Base-by-base conservation (phyloP, 1,140 invertebrate genomes). In the Orussus abietinus region DNA sequence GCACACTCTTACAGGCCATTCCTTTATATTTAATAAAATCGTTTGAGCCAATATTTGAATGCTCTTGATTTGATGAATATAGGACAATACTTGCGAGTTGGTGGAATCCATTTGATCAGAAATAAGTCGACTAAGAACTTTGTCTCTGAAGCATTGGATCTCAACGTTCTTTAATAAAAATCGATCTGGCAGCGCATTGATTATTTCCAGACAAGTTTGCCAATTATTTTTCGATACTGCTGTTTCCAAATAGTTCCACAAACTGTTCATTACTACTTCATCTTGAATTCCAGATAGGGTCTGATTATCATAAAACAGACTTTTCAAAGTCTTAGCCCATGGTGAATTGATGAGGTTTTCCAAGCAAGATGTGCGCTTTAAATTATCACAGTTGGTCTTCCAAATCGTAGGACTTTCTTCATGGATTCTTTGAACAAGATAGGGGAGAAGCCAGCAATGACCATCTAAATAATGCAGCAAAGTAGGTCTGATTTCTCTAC, bases 361-460 rank as follows among this genome's bases (percentile, higher is more conserved):
- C 2, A 79, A 38, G 26, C 61, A 63, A 42, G 36, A 50, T 46
- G 53, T 67, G 41, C 55, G 66, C 48, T 53, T 58, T 47, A 42
- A 42, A 45, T 53, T 66, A 48, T 55, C 62, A 48, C 14, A 64
- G 28, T 35, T 66, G 35, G 32, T 68, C 42, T 58, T 66, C 34
- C 33, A 47, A 37, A 54, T 57, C 37, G 46, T 63, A 41, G 42
- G 62, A 42, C 35, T 47, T 19, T 59, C 45, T 9, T 49, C 59
- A 38, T 79, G 66, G 45, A 81, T 71, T 25, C 71, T 69, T 41
- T 74, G 69, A 12, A 80, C 50, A 3, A 82, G 57, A 47, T 77
- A 75, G 2, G 77, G 77, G 13, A 82, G 44, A 1, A 82, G 35
- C 72, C 74, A 75, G 48, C 80, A 80, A 35, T 79, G 69, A 21